phyloP scores from a whole-genome alignment of 2,113 vertebrate genomes.

The Ochotona princeps region DNA sequence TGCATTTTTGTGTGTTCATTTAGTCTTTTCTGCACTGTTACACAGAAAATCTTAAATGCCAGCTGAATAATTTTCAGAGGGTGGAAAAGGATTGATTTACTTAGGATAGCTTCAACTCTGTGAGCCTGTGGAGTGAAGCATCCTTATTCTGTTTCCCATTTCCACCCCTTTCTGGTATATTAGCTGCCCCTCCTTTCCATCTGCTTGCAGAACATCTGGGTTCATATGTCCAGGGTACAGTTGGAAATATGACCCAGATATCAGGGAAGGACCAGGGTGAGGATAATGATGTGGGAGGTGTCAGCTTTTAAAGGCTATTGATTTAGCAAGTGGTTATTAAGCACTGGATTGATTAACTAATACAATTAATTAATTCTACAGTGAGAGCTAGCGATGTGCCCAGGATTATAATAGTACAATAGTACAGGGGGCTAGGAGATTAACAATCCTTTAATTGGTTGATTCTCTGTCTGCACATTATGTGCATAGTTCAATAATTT shows the following conservation, averaged over 20 bases:
- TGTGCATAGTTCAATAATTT: not conserved
- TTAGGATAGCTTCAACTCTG: slow-evolving; percentile 9
- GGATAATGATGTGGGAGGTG: not conserved
- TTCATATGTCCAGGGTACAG: not conserved
- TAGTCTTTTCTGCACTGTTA: not conserved
- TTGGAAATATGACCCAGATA: slow-evolving; percentile 1
- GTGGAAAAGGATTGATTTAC: not conserved
- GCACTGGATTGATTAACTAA: slow-evolving; percentile 44
- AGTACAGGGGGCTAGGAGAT: not conserved
- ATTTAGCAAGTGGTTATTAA: slow-evolving; percentile 23
- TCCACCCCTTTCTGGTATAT: not conserved
- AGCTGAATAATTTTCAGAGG: slow-evolving; percentile 4
- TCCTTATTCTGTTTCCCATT: slow-evolving; percentile 38
- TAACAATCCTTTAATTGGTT: not conserved
- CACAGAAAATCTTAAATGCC: not conserved
- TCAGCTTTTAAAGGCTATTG: slow-evolving; percentile 35
- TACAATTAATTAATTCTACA: slow-evolving; percentile 29
- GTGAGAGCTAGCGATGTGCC: not conserved
- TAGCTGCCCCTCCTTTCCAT: not conserved
- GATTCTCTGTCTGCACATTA: not conserved
- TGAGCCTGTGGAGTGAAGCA: not conserved
- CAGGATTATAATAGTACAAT: slow-evolving; percentile 9
- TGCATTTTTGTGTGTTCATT: slow-evolving; percentile 1
- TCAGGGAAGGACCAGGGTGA: not conserved
- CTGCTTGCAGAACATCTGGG: not conserved